Conservation (phyloP, 2,888 invertebrate species). For the Arrhopalites spinosus region DNA sequence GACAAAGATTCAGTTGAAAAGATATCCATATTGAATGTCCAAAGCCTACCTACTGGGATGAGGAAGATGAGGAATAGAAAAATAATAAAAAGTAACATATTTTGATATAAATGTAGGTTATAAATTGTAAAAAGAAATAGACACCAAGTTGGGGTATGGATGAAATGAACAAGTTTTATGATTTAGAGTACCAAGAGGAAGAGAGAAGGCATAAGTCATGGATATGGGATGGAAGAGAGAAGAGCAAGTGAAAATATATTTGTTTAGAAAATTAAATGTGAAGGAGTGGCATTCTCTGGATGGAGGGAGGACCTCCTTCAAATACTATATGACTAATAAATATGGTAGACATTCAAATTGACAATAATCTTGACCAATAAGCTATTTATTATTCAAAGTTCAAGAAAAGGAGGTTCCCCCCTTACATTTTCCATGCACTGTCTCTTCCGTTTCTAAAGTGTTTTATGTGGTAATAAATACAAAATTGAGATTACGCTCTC, state of each 20-base stretch:
- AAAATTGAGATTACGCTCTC: slow-evolving; percentile 26
- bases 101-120: too few species aligned
- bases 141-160: too few species aligned
- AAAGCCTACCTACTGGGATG: too few species aligned
- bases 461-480: slow-evolving; percentile 33
- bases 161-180: too few species aligned
- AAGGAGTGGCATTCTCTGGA: slow-evolving; percentile 12
- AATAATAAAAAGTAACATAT: too few species aligned
- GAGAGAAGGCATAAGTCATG: too few species aligned
- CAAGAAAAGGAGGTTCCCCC: slow-evolving; percentile 18
- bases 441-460: slow-evolving; percentile 11
- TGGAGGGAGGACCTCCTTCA: not conserved
- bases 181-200: too few species aligned
- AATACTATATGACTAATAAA: slow-evolving; percentile 21
- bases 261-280: not conserved
- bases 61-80: too few species aligned
- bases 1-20: too few species aligned
- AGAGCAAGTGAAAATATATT: slow-evolving; percentile 5
- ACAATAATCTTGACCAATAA: slow-evolving; percentile 7
- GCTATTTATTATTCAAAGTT: slow-evolving; percentile 12
- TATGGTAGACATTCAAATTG: slow-evolving; percentile 24
- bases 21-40: too few species aligned
- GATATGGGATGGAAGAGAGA: not conserved
- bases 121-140: too few species aligned
- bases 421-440: not conserved